Base-by-base conservation (phyloP, 2,797 vertebrate species). In the Nothura maculosa region DNA sequence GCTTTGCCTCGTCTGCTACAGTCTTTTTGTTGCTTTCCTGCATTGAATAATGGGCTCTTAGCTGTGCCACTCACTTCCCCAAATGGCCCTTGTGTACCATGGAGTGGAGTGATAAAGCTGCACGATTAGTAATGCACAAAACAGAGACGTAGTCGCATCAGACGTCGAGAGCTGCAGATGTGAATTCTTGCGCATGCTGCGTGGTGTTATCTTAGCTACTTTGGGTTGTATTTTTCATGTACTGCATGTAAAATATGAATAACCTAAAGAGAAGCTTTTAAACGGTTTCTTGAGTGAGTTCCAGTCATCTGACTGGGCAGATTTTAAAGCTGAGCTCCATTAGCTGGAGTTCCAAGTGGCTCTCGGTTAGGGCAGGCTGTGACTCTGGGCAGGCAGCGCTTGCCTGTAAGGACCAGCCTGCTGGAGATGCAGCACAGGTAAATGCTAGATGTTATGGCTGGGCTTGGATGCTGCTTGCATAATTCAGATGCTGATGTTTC, bases 21-120 rank as follows among this genome's bases (percentile, higher is more conserved):
- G 89, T 73, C 47, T 45, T 89, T 93, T 83, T 85, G 81, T 89
- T 94, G 79, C 60, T 43, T 93, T 96, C 87, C 82, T 94, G 81
- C 63, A 58, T 50, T 25, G 38, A 94, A 73, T 87, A 95, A 90
- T 48, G 79, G 90, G 81, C 50, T 93, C 89, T 85, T 66, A 78
- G 50, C 90, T 75, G 54, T 92, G 86, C 75, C 1, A 0, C 19
- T 61, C 12, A 16, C 48, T 88, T 64, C 27, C 25, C 42, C 76
- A 84, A 95, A 85, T 42, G 52, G 16, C 30, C 43, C 38, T 83
- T 87, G 60, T 13, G 16, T 81, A 48, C 88, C 93, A 63, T 45
- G 81, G 60, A 69, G 14, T 15, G 21, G 81, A 89, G 66, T 74
- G 20, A 48, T 77, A 45, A 87, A 89, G 36, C 66, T 75, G 50